Evolutionary conservation across 1,140 invertebrate genomes (phyloP), one percentile per base, ranked within the genome.

Genomic region (Cheumatopsyche charites): DNA sequence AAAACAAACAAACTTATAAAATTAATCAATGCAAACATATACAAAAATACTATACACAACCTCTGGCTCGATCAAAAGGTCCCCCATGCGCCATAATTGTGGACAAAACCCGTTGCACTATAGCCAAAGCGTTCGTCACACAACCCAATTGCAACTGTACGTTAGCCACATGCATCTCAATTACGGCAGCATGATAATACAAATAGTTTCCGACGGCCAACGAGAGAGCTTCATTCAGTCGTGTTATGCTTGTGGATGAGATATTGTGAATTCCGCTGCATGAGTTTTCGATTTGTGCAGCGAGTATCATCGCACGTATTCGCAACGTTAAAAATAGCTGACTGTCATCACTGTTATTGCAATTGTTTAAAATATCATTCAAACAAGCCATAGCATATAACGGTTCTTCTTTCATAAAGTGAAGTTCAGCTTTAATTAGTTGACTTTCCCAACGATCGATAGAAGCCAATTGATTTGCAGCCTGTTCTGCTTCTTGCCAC

Each of bases 91-190:
- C 88, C 75, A 94, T 86, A 47, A 95, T 88, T 47, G 87, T 84
- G 0, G 90, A 85, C 75, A 94, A 87, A 29, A 88, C 87, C 75
- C 88, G 87, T 68, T 92, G 87, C 0, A 94, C 85, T 1, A 93
- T 80, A 49, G 85, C 82, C 19, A 93, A 80, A 0, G 92, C 91
- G 81, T 93, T 92, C 70, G 87, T 86, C 0, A 91, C 87, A 79
- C 93, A 87, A 15, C 88, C 88, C 83, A 94, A 88, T 62, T 90
- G 82, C 15, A 94, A 80, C 82, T 94, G 81, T 0, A 88, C 83
- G 78, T 92, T 90, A 0, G 92, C 92, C 49, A 95, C 86, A 76
- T 94, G 87, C 82, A 94, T 87, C 76, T 91, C 89, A n/a, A 91
- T 87, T 19, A 93, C 78, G 0, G 91, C 89, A 61, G 88, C 85